phyloP scores from a whole-genome alignment of 2,888 invertebrate genomes.

The Brachypterus glaber region DNA sequence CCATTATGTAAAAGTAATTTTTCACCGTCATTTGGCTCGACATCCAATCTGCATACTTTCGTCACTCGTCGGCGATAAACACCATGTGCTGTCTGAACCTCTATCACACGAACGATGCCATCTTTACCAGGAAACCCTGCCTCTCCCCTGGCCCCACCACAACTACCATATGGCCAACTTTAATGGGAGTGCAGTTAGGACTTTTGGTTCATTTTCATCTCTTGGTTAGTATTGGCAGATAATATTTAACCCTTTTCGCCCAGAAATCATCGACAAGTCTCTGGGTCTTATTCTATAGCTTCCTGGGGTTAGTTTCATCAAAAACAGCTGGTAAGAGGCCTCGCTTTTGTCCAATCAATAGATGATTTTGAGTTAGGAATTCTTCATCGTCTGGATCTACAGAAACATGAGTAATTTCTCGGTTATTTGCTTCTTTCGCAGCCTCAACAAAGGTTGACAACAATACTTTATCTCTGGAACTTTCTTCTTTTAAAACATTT shows the following conservation, averaged over 20 bases:
- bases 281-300: too few relatives aligned
- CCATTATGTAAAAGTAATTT: too few relatives aligned
- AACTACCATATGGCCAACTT: conserved; percentile 5
- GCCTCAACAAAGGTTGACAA: conserved; percentile 3
- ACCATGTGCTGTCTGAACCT: conserved; percentile 5
- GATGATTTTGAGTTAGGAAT: too few relatives aligned
- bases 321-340: too few relatives aligned
- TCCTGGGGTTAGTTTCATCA: too few relatives aligned
- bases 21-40: too few relatives aligned
- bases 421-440: conserved; percentile 4
- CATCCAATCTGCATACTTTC: conserved; percentile 6
- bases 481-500: conserved; percentile 3
- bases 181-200: background rate
- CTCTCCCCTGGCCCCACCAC: conserved; percentile 5
- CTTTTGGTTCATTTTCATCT: conserved; percentile 38
- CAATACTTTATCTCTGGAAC: background rate
- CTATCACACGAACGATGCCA: conserved; percentile 8
- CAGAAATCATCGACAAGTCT: too few relatives aligned
- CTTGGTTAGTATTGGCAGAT: conserved; percentile 3
- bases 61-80: conserved; percentile 7
- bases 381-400: too few relatives aligned
- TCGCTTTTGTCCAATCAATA: too few relatives aligned
- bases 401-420: too few relatives aligned
- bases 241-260: too few relatives aligned
- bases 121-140: conserved; percentile 2